Evolutionary conservation across 2,113 vertebrate species (phyloP).

Genomic region (Eurypyga helias): DNA sequence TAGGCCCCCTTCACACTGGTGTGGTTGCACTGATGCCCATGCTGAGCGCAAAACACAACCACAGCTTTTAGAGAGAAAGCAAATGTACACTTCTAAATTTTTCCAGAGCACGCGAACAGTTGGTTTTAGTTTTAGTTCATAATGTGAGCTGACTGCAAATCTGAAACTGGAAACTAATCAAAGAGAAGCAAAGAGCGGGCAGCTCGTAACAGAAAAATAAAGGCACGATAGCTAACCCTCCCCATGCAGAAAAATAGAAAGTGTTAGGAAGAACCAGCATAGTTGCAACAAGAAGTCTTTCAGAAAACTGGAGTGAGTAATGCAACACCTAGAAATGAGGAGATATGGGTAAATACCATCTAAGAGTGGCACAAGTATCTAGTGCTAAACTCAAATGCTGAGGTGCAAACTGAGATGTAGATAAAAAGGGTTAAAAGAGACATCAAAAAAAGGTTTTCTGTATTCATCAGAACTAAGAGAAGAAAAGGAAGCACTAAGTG

Average conservation of each 20-base stretch:
- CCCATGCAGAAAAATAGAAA: neutral
- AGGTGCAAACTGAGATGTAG: neutral
- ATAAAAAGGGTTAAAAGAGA: neutral
- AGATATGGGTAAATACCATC: neutral
- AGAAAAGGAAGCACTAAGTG: neutral
- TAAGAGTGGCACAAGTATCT: neutral
- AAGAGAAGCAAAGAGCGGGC: neutral
- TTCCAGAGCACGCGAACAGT: neutral
- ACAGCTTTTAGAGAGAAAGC: neutral
- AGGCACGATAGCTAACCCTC: neutral
- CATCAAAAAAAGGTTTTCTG: neutral
- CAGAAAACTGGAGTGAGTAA: neutral
- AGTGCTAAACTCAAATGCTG: neutral
- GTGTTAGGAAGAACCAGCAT: neutral
- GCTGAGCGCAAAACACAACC: accelerated
- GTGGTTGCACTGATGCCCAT: neutral
- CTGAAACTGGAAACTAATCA: constrained; percentile 12
- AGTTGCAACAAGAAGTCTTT: neutral
- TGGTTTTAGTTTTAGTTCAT: neutral
- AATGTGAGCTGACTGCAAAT: neutral
- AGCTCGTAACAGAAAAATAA: neutral
- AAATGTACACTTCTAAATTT: neutral
- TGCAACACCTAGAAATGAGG: neutral
- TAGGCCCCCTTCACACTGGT: neutral
- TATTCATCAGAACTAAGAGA: neutral